These are phyloP conservation scores for Corythoichthys haematopterus DNA, from an alignment of 2,113 vertebrate genomes.

Conservation along the genomic window DNA sequence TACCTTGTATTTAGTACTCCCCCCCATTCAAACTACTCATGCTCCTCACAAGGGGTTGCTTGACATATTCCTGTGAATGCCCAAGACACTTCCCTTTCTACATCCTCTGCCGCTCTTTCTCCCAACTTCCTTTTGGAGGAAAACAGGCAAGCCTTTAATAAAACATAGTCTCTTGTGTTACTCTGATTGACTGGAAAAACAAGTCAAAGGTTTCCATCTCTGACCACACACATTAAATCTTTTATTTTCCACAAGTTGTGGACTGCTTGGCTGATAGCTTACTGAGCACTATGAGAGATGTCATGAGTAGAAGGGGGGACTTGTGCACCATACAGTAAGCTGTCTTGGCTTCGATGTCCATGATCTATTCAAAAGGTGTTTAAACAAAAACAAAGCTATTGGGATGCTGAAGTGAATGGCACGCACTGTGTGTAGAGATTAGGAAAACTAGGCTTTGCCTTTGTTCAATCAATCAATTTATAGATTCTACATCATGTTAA, in stretches of 20 bases:
- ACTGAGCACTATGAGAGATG: conserved; percentile 45
- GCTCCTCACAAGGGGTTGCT: conserved; percentile 30
- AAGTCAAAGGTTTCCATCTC: conserved; percentile 36
- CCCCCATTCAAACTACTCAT: neutral
- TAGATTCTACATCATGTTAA: no score
- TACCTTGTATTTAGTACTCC: conserved; percentile 22
- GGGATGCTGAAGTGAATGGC: no score
- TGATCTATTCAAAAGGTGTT: neutral
- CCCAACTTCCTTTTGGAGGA: conserved; percentile 38
- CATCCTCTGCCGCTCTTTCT: conserved; percentile 9
- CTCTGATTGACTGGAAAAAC: conserved; percentile 52
- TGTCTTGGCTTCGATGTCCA: conserved; percentile 6
- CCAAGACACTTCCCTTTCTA: conserved; percentile 15
- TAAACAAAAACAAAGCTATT: no score
- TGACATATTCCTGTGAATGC: conserved; percentile 37
- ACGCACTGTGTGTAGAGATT: neutral
- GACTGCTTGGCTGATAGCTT: conserved; percentile 28
- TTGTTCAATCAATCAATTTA: no score
- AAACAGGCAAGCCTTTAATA: conserved; percentile 33
- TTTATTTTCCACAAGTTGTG: conserved; percentile 22
- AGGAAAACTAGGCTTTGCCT: neutral
- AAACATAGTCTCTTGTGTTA: conserved; percentile 28
- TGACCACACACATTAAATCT: conserved; percentile 3
- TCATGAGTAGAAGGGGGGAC: neutral
- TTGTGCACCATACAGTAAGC: neutral